Evolutionary conservation across 2,888 invertebrate species (phyloP).

Genomic region (Stenichneumon culpator): DNA sequence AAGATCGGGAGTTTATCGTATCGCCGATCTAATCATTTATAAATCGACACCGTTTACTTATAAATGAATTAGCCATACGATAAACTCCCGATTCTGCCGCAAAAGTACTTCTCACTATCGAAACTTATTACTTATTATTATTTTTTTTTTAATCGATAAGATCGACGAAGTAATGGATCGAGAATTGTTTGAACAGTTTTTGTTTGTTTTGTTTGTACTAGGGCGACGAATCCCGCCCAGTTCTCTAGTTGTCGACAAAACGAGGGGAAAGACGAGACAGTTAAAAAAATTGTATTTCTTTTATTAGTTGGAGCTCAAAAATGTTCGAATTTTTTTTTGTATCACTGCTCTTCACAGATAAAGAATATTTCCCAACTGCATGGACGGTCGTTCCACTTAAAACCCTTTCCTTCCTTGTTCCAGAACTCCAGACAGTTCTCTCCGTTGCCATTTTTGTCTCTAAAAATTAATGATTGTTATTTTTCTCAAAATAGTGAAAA

Average conservation of each 20-base stretch:
- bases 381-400: slow-evolving; percentile 97
- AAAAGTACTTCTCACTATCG: neutral
- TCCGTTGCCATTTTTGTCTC: slow-evolving; percentile 96
- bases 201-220: no score
- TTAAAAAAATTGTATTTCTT: neutral
- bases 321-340: slow-evolving; percentile 15
- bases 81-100: no score
- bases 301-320: neutral
- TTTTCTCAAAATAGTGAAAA: no score
- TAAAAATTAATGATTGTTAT: slow-evolving; percentile 75
- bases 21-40: no score
- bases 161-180: slow-evolving; percentile 32
- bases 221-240: no score
- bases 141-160: neutral
- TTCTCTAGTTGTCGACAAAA: slow-evolving; percentile 15
- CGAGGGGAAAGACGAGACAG: neutral
- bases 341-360: slow-evolving; percentile 93
- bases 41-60: no score
- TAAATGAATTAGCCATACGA: no score
- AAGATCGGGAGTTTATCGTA: no score
- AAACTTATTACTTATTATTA: no score
- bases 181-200: slow-evolving; percentile 22
- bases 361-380: slow-evolving; percentile 97
- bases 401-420: slow-evolving; percentile 96
- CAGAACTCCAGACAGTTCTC: slow-evolving; percentile 96